A percentile compares a stretch with the other conserved stretches of the same genome.
Conservation (phyloP, 2,797 vertebrate species). For the Ceyx erithaca region DNA sequence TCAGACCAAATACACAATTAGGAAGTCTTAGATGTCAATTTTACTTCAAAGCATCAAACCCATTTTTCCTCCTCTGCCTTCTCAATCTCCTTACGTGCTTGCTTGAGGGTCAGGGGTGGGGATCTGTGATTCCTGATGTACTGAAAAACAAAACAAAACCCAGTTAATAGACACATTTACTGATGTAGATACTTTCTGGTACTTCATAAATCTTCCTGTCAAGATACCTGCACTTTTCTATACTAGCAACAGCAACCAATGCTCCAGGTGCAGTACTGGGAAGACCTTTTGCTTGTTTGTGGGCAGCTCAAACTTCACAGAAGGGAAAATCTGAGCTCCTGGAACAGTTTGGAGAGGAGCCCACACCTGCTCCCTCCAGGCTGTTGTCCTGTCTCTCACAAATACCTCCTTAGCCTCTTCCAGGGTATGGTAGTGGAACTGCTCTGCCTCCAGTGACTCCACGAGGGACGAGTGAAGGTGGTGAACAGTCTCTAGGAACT, state of each 20-base stretch:
- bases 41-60: background rate
- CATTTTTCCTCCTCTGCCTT: conserved; percentile 52
- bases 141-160: conserved; percentile 60
- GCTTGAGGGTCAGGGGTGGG: conserved; percentile 74
- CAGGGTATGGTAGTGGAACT: conserved; percentile 89
- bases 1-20: no score
- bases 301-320: background rate
- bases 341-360: accelerated
- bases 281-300: background rate
- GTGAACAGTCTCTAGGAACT: conserved; percentile 78
- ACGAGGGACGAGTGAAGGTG: conserved; percentile 81
- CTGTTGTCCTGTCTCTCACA: background rate
- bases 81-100: conserved; percentile 74
- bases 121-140: conserved; percentile 79
- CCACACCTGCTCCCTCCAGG: accelerated
- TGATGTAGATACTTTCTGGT: background rate
- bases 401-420: conserved; percentile 87
- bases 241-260: background rate
- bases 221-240: background rate
- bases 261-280: background rate
- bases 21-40: background rate
- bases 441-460: conserved; percentile 79
- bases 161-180: background rate
- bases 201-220: background rate
- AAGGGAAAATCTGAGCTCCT: background rate